phyloP scores from a whole-genome alignment of 2,888 invertebrate species.

The Sussaba pulchella region DNA sequence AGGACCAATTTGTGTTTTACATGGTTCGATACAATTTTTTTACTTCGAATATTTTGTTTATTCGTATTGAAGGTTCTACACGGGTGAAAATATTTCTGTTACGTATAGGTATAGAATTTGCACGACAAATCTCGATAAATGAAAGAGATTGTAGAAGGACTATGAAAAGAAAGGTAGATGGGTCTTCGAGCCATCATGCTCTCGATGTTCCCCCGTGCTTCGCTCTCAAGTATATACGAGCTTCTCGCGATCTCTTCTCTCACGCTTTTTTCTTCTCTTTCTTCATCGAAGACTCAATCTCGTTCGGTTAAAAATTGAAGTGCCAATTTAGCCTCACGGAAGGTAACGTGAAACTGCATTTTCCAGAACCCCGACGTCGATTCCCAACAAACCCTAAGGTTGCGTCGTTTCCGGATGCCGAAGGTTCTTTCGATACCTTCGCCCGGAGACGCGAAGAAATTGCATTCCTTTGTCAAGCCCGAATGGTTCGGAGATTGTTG shows the following conservation, averaged over 20 bases:
- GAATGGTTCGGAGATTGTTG: background rate
- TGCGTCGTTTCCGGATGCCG: conserved; percentile 4
- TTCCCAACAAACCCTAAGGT: conserved; percentile 4
- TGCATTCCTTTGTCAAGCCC: background rate
- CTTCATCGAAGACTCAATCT: conserved; percentile 57
- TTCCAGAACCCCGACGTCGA: conserved; percentile 26
- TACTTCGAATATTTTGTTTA: no score
- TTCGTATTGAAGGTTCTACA: no score
- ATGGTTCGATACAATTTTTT: no score
- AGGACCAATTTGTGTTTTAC: no score
- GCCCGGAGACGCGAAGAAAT: background rate
- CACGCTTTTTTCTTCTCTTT: conserved; percentile 38
- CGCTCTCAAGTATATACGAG: conserved; percentile 32
- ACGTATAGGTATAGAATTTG: background rate
- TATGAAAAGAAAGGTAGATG: conserved; percentile 26
- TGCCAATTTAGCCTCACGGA: conserved; percentile 50
- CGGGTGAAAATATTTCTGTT: background rate
- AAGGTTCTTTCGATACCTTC: conserved; percentile 1
- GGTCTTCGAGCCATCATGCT: conserved; percentile 23
- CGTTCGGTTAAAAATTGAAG: conserved; percentile 56
- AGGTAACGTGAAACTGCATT: conserved; percentile 38
- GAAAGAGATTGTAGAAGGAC: conserved; percentile 8
- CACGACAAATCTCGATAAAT: conserved; percentile 46
- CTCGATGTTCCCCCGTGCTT: conserved; percentile 35
- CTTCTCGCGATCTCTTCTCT: conserved; percentile 36